Evolutionary conservation across 2,888 invertebrate species (phyloP).

Genomic region (Limnephilus auricula): DNA sequence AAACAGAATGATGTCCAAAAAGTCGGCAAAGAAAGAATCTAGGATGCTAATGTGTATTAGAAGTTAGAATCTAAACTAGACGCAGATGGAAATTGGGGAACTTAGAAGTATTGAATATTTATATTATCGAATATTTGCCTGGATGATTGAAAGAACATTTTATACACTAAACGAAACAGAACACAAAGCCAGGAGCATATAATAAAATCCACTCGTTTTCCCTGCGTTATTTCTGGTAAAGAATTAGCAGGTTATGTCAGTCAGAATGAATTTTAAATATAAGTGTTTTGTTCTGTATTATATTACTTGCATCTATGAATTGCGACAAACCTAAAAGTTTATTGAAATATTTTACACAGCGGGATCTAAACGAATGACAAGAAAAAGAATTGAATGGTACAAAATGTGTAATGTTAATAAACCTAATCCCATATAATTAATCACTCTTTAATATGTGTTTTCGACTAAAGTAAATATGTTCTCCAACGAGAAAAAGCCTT

Average conservation of each 20-base stretch:
- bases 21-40: neutral
- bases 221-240: neutral
- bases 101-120: too few species aligned
- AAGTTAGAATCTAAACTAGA: neutral
- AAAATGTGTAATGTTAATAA: neutral
- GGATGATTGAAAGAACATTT: neutral
- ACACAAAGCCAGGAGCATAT: neutral
- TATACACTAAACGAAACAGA: neutral
- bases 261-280: neutral
- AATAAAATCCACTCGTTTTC: neutral
- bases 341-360: neutral
- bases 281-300: neutral
- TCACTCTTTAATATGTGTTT: neutral
- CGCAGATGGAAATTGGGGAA: neutral
- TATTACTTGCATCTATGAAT: neutral
- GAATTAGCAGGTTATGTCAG: neutral
- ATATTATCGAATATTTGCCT: neutral
- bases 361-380: too few species aligned
- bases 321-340: neutral
- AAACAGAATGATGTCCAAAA: neutral
- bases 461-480: neutral
- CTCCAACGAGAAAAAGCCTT: neutral
- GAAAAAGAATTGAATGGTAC: neutral
- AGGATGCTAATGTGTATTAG: neutral
- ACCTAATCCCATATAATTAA: neutral